Evolutionary conservation across 1,140 invertebrate species (phyloP).

Genomic region (Epicauta chinensis): DNA sequence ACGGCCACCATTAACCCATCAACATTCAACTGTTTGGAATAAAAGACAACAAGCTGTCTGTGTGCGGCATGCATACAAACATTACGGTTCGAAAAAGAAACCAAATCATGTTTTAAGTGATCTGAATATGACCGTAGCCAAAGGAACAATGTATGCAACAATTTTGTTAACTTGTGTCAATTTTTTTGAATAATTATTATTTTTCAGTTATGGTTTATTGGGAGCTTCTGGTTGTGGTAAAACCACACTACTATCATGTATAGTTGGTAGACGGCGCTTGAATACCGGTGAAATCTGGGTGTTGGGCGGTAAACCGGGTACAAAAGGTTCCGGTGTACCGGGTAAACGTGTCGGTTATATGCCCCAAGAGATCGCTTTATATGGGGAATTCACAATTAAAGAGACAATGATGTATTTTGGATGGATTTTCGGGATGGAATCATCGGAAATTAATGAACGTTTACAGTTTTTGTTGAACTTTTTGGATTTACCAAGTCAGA

Average conservation of each 20-base stretch:
- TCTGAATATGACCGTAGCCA: slow-evolving; percentile 84
- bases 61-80: slow-evolving; percentile 74
- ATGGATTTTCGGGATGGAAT: slow-evolving; percentile 89
- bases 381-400: slow-evolving; percentile 89
- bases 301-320: slow-evolving; percentile 76
- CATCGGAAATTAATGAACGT: slow-evolving; percentile 69
- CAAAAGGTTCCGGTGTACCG: slow-evolving; percentile 74
- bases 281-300: slow-evolving; percentile 83
- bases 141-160: slow-evolving; percentile 75
- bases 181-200: no score
- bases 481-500: slow-evolving; percentile 78
- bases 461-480: slow-evolving; percentile 86
- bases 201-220: slow-evolving; percentile 83
- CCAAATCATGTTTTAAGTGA: slow-evolving; percentile 81
- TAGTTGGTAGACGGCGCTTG: slow-evolving; percentile 73
- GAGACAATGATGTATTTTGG: slow-evolving; percentile 97
- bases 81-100: slow-evolving; percentile 75
- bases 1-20: slow-evolving; percentile 41
- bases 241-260: slow-evolving; percentile 80
- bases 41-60: slow-evolving; percentile 73
- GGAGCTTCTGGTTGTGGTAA: slow-evolving; percentile 82
- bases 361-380: slow-evolving; percentile 89
- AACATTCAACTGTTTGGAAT: slow-evolving; percentile 65
- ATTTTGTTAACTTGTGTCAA: slow-evolving; percentile 10
- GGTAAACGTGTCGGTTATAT: slow-evolving; percentile 80